Conservation (phyloP, 2,888 invertebrate genomes). For the Pyrgus malvae region DNA sequence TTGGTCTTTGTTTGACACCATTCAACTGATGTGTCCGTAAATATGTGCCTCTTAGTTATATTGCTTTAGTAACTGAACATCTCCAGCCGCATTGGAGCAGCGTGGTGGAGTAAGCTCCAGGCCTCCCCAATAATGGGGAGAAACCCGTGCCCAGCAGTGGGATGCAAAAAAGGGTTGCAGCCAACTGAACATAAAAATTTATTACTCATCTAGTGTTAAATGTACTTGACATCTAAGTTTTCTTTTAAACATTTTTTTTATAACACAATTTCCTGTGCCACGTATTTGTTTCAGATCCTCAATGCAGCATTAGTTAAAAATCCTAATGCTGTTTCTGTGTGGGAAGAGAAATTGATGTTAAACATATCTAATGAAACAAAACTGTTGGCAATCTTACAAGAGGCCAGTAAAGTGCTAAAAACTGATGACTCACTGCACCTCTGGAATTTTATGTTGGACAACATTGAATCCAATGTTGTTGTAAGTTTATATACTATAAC, state of each 20-base stretch:
- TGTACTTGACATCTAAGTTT: too few relatives aligned
- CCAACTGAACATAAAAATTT: too few relatives aligned
- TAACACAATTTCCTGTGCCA: background rate
- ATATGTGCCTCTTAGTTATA: too few relatives aligned
- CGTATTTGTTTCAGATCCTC: constrained; percentile 50
- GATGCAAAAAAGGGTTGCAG: too few relatives aligned
- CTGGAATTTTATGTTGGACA: constrained; percentile 62
- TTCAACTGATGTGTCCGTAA: too few relatives aligned
- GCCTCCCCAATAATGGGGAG: too few relatives aligned
- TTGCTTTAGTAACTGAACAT: too few relatives aligned
- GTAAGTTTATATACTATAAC: constrained; percentile 49
- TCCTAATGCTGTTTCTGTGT: constrained; percentile 51
- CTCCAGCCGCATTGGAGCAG: too few relatives aligned
- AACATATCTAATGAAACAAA: constrained; percentile 60
- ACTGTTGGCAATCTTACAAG: constrained; percentile 55
- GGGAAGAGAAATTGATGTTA: constrained; percentile 62
- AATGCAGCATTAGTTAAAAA: constrained; percentile 53
- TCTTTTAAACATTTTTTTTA: background rate
- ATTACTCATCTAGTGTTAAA: too few relatives aligned
- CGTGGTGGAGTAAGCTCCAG: too few relatives aligned
- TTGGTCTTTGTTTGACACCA: too few relatives aligned
- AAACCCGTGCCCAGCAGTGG: too few relatives aligned
- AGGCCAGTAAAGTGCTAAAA: constrained; percentile 57
- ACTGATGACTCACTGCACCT: constrained; percentile 54
- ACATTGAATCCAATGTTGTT: constrained; percentile 51